Conservation (phyloP, 2,888 invertebrate species). For the Pilophorus perplexus region DNA sequence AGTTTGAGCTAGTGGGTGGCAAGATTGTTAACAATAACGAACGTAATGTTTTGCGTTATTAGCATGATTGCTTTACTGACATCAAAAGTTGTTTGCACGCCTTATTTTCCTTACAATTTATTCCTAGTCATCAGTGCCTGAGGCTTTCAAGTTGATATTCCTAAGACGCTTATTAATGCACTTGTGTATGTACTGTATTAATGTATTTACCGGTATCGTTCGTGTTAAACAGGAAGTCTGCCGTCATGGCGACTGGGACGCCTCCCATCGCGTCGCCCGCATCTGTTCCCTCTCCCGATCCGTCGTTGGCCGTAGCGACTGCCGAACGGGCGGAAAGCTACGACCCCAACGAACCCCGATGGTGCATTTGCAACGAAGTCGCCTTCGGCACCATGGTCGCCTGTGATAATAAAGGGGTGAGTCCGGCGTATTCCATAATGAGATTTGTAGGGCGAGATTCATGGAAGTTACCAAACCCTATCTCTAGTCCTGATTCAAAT, state of each 20-base stretch:
- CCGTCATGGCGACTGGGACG: constrained; percentile 11
- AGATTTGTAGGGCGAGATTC: background rate
- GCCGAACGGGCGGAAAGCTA: constrained; percentile 65
- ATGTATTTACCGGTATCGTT: too few relatives aligned
- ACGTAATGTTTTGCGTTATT: too few relatives aligned
- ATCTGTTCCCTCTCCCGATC: constrained; percentile 45
- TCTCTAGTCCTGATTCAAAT: too few relatives aligned
- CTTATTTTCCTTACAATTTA: too few relatives aligned
- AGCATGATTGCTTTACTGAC: too few relatives aligned
- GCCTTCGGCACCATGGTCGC: constrained; percentile 97
- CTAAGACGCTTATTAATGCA: too few relatives aligned
- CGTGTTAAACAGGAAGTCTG: constrained; percentile 23
- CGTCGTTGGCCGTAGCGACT: constrained; percentile 55
- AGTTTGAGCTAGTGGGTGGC: too few relatives aligned
- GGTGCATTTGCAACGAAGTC: constrained; percentile 92
- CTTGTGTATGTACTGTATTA: background rate
- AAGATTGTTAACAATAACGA: too few relatives aligned
- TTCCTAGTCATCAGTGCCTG: too few relatives aligned
- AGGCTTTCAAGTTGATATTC: too few relatives aligned
- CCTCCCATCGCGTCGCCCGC: constrained; percentile 45
- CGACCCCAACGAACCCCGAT: constrained; percentile 93
- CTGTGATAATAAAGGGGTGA: constrained; percentile 94
- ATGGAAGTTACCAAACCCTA: too few relatives aligned
- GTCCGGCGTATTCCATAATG: constrained; percentile 51
- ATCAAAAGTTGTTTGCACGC: too few relatives aligned